Evolutionary conservation across 2,888 invertebrate species (phyloP), one percentile per base, ranked within the genome.

Genomic region (Clusia tigrina): DNA sequence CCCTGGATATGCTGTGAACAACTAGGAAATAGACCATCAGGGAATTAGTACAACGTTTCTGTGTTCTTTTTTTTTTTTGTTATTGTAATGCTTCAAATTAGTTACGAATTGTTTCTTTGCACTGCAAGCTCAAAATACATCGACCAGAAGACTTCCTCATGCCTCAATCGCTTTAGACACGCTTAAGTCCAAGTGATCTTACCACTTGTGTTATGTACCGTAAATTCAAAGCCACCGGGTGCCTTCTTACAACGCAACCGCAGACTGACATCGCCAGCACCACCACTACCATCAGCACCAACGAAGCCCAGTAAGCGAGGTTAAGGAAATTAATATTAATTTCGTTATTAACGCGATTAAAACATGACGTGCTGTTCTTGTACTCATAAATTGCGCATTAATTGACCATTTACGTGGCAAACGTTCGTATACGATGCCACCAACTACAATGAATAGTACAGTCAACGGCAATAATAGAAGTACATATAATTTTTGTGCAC

Each of bases 321-420:
- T 22, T 22, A 48, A 20, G 2, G 22, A 48, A 48, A 22, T 48
- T 48, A 48, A 22, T 20, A 48, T 3, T 48, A 20, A 20, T 42
- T 10, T 10, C 42, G 32, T 15, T 20, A 48, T 48, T 48, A 20
- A 20, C 22, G 6, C 48, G 48, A 48, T 48, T 48, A 48, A 48
- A 22, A 6, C 5, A 20, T 48, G 5, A 20, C 22, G 5, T 22
- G 20, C 22, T 48, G 48, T 20, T 22, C 18, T 18, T 20, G 48
- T 48, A 48, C 32, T n/a, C n/a, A 12, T 32, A 48, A 42, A 48
- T 48, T 48, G 48, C 48, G 22, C 48, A 48, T 48, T 48, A 48
- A 48, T 48, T 48, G 48, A 18, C 5, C 48, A 15, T 48, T 48
- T 20, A 48, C 15, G 48, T 48, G 48, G 18, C 22, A n/a, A 18